Percentiles rank a stretch among this genome's conserved stretches.
These are phyloP conservation scores for Aphidius ervi DNA, from an alignment of 1,140 invertebrate species.

Conservation along the genomic window DNA sequence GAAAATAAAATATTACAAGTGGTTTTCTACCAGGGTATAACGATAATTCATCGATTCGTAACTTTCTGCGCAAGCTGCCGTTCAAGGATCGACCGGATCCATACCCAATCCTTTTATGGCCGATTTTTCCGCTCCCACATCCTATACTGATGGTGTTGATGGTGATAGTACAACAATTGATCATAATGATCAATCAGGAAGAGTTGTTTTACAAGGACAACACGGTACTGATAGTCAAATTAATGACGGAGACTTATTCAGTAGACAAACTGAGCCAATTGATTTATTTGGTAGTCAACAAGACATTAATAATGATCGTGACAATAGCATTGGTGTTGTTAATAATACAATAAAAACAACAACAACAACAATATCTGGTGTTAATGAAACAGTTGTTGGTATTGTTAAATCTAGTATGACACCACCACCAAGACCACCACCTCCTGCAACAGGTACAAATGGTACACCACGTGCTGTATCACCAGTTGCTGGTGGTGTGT, in stretches of 20 bases:
- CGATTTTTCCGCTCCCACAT: constrained; percentile 47
- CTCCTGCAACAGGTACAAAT: constrained; percentile 49
- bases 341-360: constrained; percentile 15
- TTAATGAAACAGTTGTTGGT: constrained; percentile 35
- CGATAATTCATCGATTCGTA: constrained; percentile 17
- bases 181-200: constrained; percentile 16
- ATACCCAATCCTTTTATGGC: constrained; percentile 57
- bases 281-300: constrained; percentile 49
- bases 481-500: constrained; percentile 38
- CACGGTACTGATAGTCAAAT: constrained; percentile 16
- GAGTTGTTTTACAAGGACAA: no score
- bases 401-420: constrained; percentile 46
- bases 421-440: constrained; percentile 54
- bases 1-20: constrained; percentile 20
- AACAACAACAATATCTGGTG: constrained; percentile 16
- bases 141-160: constrained; percentile 22
- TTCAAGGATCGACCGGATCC: constrained; percentile 53
- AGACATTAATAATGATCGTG: constrained; percentile 40
- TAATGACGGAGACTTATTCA: constrained; percentile 46
- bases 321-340: constrained; percentile 36
- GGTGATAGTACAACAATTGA: constrained; percentile 23
- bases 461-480: constrained; percentile 51
- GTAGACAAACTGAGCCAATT: constrained; percentile 41
- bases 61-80: constrained; percentile 65
- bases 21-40: constrained; percentile 27